Evolutionary conservation across 2,888 invertebrate species (phyloP), one percentile per base, ranked within the genome.

Genomic region (Tetranychus piercei): DNA sequence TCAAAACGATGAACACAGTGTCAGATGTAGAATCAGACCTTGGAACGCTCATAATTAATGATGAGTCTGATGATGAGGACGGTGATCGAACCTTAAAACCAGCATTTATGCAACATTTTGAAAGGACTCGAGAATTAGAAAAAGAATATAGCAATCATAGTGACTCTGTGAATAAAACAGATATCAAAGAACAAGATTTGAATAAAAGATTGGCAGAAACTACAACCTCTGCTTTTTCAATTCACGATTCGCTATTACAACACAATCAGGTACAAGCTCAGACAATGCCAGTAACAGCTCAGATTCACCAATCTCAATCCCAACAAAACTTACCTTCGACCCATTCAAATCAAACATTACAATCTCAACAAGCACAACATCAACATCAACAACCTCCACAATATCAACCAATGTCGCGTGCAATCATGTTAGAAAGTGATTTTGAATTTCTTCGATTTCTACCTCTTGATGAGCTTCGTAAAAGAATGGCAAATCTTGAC

Each of bases 401-500:
- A 23, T 45, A 67, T 67, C 67, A 67, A 67, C 75, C 74, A 5
- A 44, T 75, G 55, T 74, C 75, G 9, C 73, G 75, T 67, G 64
- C 76, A 20, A 75, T 76, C 34, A 72, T 76, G 72, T 64, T 76
- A 9, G 76, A 76, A 22, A 74, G 75, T 23, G 75, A 76, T 55
- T 76, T 76, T 66, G 76, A 76, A 44, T 76, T 76, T 67, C 64
- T 76, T 22, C n/a, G 76, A 45, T 74, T 72, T 84, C 88, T 97
- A 80, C 89, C 91, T 80, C 91, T 89, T 82, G 89, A 91, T 81
- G 96, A 99, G 84, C 87, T 99, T 80, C 91, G 94, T 84, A 88
- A 89, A 81, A 88, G 93, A 80, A 90, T 97, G 88, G 87, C 90
- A 78, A 90, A 88, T 81, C 86, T 99, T 81, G 99, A 99, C 85